These are phyloP conservation scores for Ceyx cyanopectus DNA, from an alignment of 2,113 vertebrate species.

Conservation along the genomic window DNA sequence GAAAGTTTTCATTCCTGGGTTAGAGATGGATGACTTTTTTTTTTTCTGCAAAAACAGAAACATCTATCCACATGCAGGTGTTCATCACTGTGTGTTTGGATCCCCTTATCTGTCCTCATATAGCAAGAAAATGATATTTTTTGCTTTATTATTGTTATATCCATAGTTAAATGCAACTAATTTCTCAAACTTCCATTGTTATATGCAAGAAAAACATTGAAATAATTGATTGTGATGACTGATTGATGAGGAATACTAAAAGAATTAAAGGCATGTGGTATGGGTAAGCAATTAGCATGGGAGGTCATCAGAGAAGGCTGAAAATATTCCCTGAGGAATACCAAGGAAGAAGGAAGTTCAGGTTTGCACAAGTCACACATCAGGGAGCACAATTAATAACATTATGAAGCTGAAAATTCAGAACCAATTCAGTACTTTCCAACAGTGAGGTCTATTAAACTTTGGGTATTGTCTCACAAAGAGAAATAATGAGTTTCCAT, in stretches of 20 bases:
- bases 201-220: background rate
- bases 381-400: background rate
- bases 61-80: fast-evolving
- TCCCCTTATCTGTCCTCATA: background rate
- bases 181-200: background rate
- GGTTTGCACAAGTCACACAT: background rate
- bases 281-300: background rate
- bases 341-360: background rate
- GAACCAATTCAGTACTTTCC: background rate
- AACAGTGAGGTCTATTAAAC: background rate
- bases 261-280: background rate
- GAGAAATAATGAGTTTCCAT: conserved; percentile 9
- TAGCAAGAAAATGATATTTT: background rate
- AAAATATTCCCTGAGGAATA: background rate
- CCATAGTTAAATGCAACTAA: background rate
- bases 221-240: background rate
- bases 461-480: background rate
- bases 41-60: background rate
- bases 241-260: background rate
- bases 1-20: background rate
- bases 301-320: background rate
- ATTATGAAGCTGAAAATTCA: conserved; percentile 14
- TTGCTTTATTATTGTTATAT: background rate
- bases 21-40: background rate
- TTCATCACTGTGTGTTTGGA: background rate